Evolutionary conservation across 2,888 invertebrate species (phyloP), one percentile per base, ranked within the genome.

Genomic region (Diloba caeruleocephala): DNA sequence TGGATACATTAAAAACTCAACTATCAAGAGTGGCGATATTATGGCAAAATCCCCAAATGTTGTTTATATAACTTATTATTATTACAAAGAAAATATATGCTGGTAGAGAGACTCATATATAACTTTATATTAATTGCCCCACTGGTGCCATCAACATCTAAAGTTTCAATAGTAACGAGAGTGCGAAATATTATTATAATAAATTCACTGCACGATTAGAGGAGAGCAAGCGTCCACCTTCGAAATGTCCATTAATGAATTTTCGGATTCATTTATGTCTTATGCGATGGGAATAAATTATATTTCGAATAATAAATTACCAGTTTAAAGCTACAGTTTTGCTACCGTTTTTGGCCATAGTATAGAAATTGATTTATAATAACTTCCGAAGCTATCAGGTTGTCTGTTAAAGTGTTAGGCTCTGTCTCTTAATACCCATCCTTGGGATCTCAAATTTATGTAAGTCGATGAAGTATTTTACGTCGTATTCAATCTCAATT

Each of bases 231-330:
- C 73, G 81, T 82, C 84, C 79, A 85, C 85, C 86, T 84, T 79
- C 73, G 71, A 79, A 79, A 85, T 81, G 79, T 64, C 82, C 75
- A 80, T 85, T 87, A 84, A 84, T 86, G 85, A 85, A 86, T 87
- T 86, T 81, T 80, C 67, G 74, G 81, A 81, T 81, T 85, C 85
- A 84, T 85, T 84, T 83, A 81, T 79, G 80, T 79, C 63, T 76
- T 80, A 81, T 81, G 85, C 76, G 77, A 69, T 63, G 49, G 45
- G 84, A 85, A 87, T 86, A 84, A 81, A 82, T 85, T 78, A 79
- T 70, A 53, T 57, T 64, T 42, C 48, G 23, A 59, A 71, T 69
- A 69, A 65, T 65, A 62, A 63, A 63, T 65, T 57, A 65, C 46
- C 50, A 56, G 42, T 56, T 66, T 45, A 57, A 57, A 51, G 39